These are phyloP conservation scores for Puma concolor DNA, from an alignment of 2,113 vertebrate species.

Conservation along the genomic window DNA sequence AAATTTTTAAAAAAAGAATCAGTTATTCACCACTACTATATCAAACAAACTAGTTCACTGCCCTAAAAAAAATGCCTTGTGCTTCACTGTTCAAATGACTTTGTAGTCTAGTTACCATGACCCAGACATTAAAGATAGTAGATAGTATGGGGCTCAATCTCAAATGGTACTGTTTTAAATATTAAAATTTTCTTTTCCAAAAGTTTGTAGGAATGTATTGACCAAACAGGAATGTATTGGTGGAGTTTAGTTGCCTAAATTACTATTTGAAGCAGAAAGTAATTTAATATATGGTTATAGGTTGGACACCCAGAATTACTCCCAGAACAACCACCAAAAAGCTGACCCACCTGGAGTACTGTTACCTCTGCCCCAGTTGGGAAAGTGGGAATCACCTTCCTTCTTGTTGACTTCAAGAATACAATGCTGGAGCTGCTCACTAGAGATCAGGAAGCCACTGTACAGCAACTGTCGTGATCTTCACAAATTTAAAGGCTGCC, in stretches of 20 bases:
- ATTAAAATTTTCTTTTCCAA: not conserved
- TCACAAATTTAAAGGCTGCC: not conserved
- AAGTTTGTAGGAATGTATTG: not conserved
- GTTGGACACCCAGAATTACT: not conserved
- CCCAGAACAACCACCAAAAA: not conserved
- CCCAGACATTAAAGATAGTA: not conserved
- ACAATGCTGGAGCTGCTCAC: not conserved
- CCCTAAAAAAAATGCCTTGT: not conserved
- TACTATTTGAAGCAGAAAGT: not conserved
- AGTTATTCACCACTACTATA: not conserved
- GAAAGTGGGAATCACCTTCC: not conserved
- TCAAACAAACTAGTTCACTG: not conserved
- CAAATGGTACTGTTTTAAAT: not conserved
- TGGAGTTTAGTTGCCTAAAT: not conserved
- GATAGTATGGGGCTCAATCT: not conserved
- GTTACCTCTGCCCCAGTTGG: not conserved
- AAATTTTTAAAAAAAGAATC: too few relatives aligned
- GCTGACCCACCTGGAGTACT: not conserved
- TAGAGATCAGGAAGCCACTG: not conserved
- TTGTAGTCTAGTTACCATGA: not conserved
- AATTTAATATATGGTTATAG: not conserved
- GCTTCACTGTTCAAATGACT: not conserved
- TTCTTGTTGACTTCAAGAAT: not conserved
- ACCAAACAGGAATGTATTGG: not conserved
- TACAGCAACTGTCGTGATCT: not conserved